A percentile compares a stretch with the other conserved stretches of the same genome.
Conservation (phyloP, 2,113 vertebrate genomes). For the Pomatostomus ruficeps region DNA sequence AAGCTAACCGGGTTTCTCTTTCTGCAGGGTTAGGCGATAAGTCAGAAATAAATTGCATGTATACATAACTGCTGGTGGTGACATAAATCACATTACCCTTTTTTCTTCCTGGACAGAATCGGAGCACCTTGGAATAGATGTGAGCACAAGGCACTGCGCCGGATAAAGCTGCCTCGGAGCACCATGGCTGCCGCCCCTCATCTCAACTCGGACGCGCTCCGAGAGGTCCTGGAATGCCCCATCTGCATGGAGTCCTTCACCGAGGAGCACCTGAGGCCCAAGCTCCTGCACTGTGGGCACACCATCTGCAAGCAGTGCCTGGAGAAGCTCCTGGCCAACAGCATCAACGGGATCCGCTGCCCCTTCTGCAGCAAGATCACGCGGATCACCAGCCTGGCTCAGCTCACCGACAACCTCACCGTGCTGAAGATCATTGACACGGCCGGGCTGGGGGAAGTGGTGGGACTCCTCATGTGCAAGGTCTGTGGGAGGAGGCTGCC, state of each 20-base stretch:
- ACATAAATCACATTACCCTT: constrained; percentile 46
- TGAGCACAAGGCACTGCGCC: neutral
- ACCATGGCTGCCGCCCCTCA: constrained; percentile 80
- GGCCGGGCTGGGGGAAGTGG: constrained; percentile 76
- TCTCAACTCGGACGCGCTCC: constrained; percentile 88
- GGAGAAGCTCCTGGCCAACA: constrained; percentile 91
- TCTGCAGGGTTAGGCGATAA: constrained; percentile 10
- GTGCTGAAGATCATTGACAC: constrained; percentile 96
- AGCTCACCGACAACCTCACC: constrained; percentile 92
- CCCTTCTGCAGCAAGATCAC: constrained; percentile 97
- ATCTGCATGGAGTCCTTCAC: constrained; percentile 96
- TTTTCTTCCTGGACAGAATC: constrained; percentile 42
- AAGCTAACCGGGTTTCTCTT: neutral
- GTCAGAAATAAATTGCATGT: constrained; percentile 24
- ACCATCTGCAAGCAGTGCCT: constrained; percentile 93
- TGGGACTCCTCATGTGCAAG: constrained; percentile 87
- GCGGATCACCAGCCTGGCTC: constrained; percentile 85
- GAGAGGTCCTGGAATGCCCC: constrained; percentile 94
- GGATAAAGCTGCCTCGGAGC: neutral
- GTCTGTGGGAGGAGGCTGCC: constrained; percentile 85
- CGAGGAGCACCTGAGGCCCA: constrained; percentile 88
- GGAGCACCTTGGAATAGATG: constrained; percentile 36
- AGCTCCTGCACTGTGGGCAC: constrained; percentile 94
- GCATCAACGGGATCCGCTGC: constrained; percentile 94
- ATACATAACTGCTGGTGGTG: neutral